These are phyloP conservation scores for Esperia sulphurella DNA, from an alignment of 2,888 invertebrate genomes.

Conservation along the genomic window DNA sequence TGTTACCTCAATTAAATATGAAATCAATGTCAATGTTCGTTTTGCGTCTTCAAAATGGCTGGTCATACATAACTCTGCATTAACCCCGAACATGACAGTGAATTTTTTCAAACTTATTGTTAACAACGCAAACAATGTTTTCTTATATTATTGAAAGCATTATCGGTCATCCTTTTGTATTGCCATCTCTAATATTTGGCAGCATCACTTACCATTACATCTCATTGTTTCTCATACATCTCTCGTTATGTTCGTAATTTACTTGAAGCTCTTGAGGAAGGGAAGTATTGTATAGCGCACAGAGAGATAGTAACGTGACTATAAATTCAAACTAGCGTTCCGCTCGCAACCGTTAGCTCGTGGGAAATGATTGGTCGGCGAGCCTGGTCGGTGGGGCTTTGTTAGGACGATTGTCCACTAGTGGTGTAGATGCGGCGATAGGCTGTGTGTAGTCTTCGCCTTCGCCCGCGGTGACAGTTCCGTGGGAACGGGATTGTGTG, in stretches of 20 bases:
- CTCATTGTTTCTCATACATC: constrained; percentile 48
- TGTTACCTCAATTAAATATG: too few relatives aligned
- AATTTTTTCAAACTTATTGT: constrained; percentile 51
- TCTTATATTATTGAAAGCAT: constrained; percentile 66
- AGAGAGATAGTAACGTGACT: constrained; percentile 53
- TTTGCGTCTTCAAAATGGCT: background rate
- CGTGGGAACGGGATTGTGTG: constrained; percentile 72
- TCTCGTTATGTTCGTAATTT: constrained; percentile 41
- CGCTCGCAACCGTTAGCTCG: constrained; percentile 71
- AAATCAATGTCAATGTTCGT: background rate
- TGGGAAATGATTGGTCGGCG: constrained; percentile 68
- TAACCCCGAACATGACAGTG: constrained; percentile 49
- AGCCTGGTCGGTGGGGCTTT: constrained; percentile 65
- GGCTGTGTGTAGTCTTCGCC: constrained; percentile 38
- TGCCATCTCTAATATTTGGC: constrained; percentile 59
- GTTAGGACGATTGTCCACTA: constrained; percentile 78
- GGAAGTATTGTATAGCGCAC: constrained; percentile 51
- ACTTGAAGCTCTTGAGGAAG: constrained; percentile 32
- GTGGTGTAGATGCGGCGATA: constrained; percentile 74
- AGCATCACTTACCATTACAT: constrained; percentile 23
- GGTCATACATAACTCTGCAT: constrained; percentile 40
- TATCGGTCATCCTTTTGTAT: constrained; percentile 76
- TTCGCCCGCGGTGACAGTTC: constrained; percentile 67
- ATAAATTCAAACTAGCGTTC: constrained; percentile 69
- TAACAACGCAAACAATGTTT: constrained; percentile 65